Conservation (phyloP, 2,888 invertebrate genomes). For the Sarcophaga subvicina region DNA sequence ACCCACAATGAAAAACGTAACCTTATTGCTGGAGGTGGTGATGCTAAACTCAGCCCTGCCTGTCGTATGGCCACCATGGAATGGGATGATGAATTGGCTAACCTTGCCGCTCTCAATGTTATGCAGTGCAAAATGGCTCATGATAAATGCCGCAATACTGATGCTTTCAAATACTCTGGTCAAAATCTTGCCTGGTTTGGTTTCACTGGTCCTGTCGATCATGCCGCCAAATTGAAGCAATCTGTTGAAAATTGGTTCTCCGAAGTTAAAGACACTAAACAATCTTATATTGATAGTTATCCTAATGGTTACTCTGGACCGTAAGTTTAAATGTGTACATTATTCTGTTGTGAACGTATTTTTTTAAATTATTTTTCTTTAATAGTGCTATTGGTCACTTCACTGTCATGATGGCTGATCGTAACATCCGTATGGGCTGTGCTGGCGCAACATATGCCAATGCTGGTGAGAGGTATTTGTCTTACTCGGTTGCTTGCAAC, state of each 20-base stretch:
- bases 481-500: slow-evolving; percentile 73
- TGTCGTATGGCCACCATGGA: slow-evolving; percentile 76
- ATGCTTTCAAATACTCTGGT: slow-evolving; percentile 72
- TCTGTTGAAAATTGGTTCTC: slow-evolving; percentile 73
- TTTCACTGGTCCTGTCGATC: background rate
- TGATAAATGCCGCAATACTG: slow-evolving; percentile 75
- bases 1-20: slow-evolving; percentile 63
- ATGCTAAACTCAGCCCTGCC: slow-evolving; percentile 64
- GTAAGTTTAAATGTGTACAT: slow-evolving; percentile 19
- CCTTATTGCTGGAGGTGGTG: slow-evolving; percentile 55
- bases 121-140: slow-evolving; percentile 73
- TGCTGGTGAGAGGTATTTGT: background rate
- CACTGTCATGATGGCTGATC: slow-evolving; percentile 74
- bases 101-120: slow-evolving; percentile 74
- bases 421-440: slow-evolving; percentile 74
- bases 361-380: background rate
- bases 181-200: slow-evolving; percentile 73
- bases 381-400: slow-evolving; percentile 74
- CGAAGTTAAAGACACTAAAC: slow-evolving; percentile 69
- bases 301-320: slow-evolving; percentile 58
- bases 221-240: background rate
- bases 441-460: slow-evolving; percentile 55
- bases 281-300: slow-evolving; percentile 70
- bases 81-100: slow-evolving; percentile 75
- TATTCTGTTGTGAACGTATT: background rate